These are phyloP conservation scores for Lysiphlebus fabarum DNA, from an alignment of 1,140 invertebrate genomes.

Conservation along the genomic window DNA sequence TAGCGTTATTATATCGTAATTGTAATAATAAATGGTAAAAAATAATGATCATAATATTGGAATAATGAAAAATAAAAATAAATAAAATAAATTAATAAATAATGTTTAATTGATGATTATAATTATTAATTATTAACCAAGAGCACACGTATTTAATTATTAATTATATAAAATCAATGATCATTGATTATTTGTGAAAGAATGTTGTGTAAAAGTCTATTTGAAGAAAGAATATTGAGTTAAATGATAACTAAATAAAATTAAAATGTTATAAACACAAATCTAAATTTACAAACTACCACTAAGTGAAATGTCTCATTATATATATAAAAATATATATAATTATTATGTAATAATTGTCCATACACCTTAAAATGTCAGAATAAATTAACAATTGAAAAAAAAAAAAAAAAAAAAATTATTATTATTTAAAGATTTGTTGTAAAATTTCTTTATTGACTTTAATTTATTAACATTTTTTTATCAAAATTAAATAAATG, in stretches of 20 bases:
- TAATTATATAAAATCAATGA: conserved; percentile 48
- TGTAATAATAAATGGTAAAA: conserved; percentile 53
- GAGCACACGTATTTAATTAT: conserved; percentile 49
- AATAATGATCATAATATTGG: conserved; percentile 51
- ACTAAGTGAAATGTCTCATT: conserved; percentile 48
- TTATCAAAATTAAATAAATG: too few species aligned
- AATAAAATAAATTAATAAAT: conserved; percentile 20
- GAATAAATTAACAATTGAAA: conserved; percentile 53
- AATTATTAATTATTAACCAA: conserved; percentile 42
- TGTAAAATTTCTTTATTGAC: too few species aligned
- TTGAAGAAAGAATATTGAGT: background rate
- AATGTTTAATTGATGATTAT: conserved; percentile 45
- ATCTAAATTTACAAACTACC: conserved; percentile 47
- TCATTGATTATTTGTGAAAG: conserved; percentile 39
- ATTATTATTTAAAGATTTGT: too few species aligned
- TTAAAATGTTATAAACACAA: conserved; percentile 35
- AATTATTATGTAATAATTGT: conserved; percentile 57
- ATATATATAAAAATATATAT: conserved; percentile 56
- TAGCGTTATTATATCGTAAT: conserved; percentile 53
- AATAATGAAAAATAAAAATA: conserved; percentile 38
- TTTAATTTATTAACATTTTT: too few species aligned
- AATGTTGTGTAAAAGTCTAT: conserved; percentile 30
- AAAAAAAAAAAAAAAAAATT: too few species aligned
- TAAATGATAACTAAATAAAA: conserved; percentile 14
- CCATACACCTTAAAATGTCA: conserved; percentile 55